phyloP scores from a whole-genome alignment of 2,797 vertebrate species.

The Darevskia mixta region DNA sequence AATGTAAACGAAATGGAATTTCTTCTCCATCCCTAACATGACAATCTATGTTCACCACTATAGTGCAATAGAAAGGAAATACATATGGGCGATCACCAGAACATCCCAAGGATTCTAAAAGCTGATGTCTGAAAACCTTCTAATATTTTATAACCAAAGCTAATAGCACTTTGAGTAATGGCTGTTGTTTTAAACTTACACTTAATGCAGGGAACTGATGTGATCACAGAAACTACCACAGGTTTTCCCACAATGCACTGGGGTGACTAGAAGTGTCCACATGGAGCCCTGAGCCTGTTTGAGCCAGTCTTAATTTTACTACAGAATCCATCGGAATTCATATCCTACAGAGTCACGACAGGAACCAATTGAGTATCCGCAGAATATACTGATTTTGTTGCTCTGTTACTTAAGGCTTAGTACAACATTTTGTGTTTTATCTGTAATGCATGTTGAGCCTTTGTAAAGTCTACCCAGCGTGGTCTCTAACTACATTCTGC shows the following conservation, averaged over 20 bases:
- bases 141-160: not conserved
- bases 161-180: not conserved
- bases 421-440: rapidly evolving
- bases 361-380: constrained; percentile 34
- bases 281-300: not conserved
- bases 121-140: not conserved
- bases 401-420: constrained; percentile 22
- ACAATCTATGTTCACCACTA: no score
- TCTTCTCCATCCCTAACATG: no score
- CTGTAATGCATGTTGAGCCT: not conserved
- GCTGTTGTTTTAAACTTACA: not conserved
- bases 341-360: not conserved
- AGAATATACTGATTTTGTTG: not conserved
- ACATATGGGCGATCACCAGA: not conserved
- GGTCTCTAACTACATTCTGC: constrained; percentile 34
- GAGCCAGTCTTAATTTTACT: constrained; percentile 4
- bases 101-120: not conserved
- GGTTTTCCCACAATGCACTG: not conserved
- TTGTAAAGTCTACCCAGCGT: constrained; percentile 12
- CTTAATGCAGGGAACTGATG: not conserved
- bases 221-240: not conserved
- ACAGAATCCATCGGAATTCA: constrained; percentile 11
- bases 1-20: no score
- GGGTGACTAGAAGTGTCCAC: not conserved
- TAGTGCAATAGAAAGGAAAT: not conserved